A percentile compares a stretch with the other conserved stretches of the same genome.
Conservation (phyloP, 2,888 invertebrate species). For the Noctua fimbriata region DNA sequence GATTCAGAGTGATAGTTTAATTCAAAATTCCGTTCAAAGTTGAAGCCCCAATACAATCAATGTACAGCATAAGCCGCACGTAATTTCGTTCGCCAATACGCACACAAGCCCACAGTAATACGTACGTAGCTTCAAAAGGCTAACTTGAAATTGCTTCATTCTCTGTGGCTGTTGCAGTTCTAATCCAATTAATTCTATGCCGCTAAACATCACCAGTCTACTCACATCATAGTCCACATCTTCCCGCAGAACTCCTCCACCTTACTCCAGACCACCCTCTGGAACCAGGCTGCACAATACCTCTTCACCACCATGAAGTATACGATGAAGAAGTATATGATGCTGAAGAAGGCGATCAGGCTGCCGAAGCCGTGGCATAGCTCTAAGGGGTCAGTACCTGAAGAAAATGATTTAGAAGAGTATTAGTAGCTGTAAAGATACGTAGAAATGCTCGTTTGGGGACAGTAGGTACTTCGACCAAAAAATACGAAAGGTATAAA, state of each 20-base stretch:
- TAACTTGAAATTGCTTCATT: no score
- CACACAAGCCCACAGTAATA: no score
- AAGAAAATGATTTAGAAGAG: background rate
- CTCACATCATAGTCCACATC: constrained; percentile 81
- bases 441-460: background rate
- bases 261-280: constrained; percentile 77
- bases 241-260: constrained; percentile 63
- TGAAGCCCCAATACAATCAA: no score
- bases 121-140: no score
- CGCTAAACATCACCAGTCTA: no score
- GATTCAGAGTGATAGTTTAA: no score
- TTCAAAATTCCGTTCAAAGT: no score
- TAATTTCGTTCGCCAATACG: no score
- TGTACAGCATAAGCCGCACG: no score
- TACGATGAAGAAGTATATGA: constrained; percentile 91
- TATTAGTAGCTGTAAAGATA: background rate
- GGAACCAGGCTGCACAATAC: constrained; percentile 85
- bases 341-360: constrained; percentile 91
- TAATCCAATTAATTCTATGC: no score
- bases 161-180: no score
- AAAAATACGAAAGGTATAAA: background rate
- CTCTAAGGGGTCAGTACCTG: constrained; percentile 75
- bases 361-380: constrained; percentile 94
- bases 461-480: background rate
- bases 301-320: constrained; percentile 92